phyloP scores from a whole-genome alignment of 2,888 invertebrate genomes.

The Diadegma fenestrale region DNA sequence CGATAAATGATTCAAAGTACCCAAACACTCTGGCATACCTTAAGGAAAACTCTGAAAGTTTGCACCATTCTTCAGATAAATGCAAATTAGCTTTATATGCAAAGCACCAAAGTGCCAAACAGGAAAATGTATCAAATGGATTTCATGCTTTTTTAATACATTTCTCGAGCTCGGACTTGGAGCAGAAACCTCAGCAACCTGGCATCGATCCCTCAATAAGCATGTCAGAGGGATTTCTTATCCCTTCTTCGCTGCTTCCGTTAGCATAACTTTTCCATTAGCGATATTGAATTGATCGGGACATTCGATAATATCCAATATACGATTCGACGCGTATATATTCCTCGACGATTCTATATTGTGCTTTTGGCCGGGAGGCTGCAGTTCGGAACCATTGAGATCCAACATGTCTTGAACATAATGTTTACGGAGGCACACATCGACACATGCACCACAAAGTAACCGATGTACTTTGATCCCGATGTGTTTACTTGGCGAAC shows the following conservation, averaged over 20 bases:
- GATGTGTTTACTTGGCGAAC: conserved; percentile 56
- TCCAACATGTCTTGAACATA: conserved; percentile 18
- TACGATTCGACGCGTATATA: conserved; percentile 76
- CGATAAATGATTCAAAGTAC: conserved; percentile 13
- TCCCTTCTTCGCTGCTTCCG: conserved; percentile 49
- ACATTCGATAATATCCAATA: conserved; percentile 81
- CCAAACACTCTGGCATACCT: conserved; percentile 32
- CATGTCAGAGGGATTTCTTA: conserved; percentile 46
- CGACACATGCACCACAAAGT: conserved; percentile 21
- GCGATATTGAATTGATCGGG: conserved; percentile 76
- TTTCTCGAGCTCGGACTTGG: conserved; percentile 21
- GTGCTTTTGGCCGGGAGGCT: conserved; percentile 68
- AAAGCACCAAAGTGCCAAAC: conserved; percentile 17
- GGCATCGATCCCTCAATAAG: conserved; percentile 78
- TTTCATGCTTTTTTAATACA: conserved; percentile 18
- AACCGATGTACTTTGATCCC: conserved; percentile 34
- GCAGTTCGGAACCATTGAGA: conserved; percentile 18
- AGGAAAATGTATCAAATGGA: conserved; percentile 53
- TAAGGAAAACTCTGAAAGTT: background rate
- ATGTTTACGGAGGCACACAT: background rate
- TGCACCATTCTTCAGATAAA: conserved; percentile 22
- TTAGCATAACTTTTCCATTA: conserved; percentile 83
- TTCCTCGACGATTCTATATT: conserved; percentile 70
- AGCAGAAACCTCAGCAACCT: conserved; percentile 61
- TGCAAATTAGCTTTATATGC: conserved; percentile 48